phyloP scores from a whole-genome alignment of 2,113 vertebrate species.

The Acinonyx jubatus region DNA sequence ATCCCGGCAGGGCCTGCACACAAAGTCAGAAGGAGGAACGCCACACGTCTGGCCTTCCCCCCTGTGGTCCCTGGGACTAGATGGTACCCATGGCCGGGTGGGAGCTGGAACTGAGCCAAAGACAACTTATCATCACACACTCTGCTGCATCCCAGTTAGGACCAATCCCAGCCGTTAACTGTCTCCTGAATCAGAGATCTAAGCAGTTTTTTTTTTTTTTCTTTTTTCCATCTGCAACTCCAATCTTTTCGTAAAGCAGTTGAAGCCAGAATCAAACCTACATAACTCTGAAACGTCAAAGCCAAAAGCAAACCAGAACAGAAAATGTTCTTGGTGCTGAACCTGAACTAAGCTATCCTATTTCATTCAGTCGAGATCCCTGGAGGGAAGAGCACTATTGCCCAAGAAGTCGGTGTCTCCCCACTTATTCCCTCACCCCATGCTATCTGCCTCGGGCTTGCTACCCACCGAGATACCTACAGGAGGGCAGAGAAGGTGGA shows the following conservation, averaged over 20 bases:
- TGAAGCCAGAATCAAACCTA: slow-evolving; percentile 28
- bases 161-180: background rate
- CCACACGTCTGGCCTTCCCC: too few relatives aligned
- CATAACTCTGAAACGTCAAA: background rate
- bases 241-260: slow-evolving; percentile 25
- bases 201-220: background rate
- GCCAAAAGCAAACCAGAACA: background rate
- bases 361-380: background rate
- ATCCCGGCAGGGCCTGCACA: background rate
- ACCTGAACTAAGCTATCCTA: background rate
- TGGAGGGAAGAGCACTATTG: background rate
- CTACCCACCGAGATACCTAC: background rate
- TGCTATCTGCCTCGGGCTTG: background rate
- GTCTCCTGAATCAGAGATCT: background rate
- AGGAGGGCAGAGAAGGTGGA: background rate
- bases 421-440: background rate
- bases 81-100: background rate
- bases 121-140: background rate
- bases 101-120: background rate
- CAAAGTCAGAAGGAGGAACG: background rate
- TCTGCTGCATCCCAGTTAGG: background rate
- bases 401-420: background rate
- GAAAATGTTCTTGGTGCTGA: background rate
- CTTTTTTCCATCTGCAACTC: background rate
- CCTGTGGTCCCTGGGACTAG: background rate